A percentile compares a stretch with the other conserved stretches of the same genome.
These are phyloP conservation scores for Ochotona curzoniae DNA, from an alignment of 2,113 vertebrate genomes.

Conservation along the genomic window DNA sequence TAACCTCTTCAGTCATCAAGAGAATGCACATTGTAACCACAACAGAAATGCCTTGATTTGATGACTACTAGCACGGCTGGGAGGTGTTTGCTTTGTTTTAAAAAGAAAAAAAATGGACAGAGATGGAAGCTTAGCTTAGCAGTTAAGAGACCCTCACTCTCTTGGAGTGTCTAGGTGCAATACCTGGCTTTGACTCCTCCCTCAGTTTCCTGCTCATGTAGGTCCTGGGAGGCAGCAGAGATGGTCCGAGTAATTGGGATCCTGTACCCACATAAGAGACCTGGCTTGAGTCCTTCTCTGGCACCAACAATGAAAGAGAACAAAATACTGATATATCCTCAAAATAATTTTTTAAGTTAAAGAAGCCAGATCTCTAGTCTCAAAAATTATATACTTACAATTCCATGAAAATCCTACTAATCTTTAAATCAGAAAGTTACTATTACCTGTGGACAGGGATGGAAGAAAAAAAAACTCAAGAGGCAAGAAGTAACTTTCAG, in stretches of 20 bases:
- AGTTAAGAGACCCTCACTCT: neutral
- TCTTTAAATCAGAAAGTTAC: neutral
- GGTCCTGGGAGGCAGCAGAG: too few species aligned
- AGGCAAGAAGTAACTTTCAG: neutral
- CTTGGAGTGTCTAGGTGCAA: too few species aligned
- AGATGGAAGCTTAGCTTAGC: neutral
- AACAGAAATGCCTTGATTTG: neutral
- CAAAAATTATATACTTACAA: neutral
- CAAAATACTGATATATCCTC: neutral
- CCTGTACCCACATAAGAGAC: too few species aligned
- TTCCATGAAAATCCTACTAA: conserved; percentile 12
- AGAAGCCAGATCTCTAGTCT: neutral
- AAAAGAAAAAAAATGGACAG: neutral
- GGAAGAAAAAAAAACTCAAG: neutral
- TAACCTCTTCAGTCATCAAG: neutral
- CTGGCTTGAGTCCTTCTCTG: too few species aligned
- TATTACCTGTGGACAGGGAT: neutral
- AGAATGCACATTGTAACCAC: neutral
- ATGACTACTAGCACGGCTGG: neutral
- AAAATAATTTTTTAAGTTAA: conserved; percentile 28
- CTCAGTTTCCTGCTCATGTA: too few species aligned
- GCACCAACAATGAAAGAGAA: neutral
- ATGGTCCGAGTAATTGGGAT: too few species aligned
- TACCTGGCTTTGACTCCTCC: too few species aligned
- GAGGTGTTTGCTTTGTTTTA: neutral